These are phyloP conservation scores for Montipora efflorescens DNA, from an alignment of 64 coral and sea anemone genomes.

Conservation along the genomic window DNA sequence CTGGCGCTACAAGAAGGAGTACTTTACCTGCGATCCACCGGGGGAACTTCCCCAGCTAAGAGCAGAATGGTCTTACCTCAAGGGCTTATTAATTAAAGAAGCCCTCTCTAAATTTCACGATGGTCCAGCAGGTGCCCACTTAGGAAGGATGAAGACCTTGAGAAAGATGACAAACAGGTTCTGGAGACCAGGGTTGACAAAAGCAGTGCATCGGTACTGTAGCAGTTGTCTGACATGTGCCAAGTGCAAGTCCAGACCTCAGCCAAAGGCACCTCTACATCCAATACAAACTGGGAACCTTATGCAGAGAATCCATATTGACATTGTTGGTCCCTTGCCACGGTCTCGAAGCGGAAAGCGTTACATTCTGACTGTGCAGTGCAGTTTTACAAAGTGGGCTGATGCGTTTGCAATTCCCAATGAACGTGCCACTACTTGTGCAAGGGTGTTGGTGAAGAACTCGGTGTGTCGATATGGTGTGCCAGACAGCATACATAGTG, in stretches of 20 bases:
- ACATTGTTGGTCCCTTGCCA: slow-evolving; percentile 55
- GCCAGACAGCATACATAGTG: slow-evolving; percentile 67
- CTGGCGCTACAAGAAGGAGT: too few species aligned
- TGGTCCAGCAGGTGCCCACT: slow-evolving; percentile 44
- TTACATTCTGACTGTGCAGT: slow-evolving; percentile 28
- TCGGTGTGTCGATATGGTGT: slow-evolving; percentile 68
- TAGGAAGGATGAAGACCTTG: slow-evolving; percentile 58
- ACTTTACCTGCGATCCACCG: too few species aligned
- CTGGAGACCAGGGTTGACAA: neutral
- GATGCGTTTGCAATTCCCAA: slow-evolving; percentile 51
- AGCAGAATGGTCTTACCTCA: slow-evolving; percentile 2
- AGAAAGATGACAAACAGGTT: too few species aligned
- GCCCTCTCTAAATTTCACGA: slow-evolving; percentile 17
- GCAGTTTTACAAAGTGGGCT: slow-evolving; percentile 23
- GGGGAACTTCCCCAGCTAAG: too few species aligned
- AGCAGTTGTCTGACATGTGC: slow-evolving; percentile 60
- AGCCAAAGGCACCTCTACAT: slow-evolving; percentile 44
- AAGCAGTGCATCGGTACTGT: slow-evolving; percentile 47
- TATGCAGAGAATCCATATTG: slow-evolving; percentile 59
- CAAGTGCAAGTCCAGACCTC: slow-evolving; percentile 47
- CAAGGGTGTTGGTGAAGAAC: slow-evolving; percentile 42
- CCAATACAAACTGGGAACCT: slow-evolving; percentile 19
- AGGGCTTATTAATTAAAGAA: neutral
- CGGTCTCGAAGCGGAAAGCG: slow-evolving; percentile 37
- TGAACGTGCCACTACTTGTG: too few species aligned